Base-by-base conservation (phyloP, 1,140 invertebrate genomes). In the Drosophila bipectinata region DNA sequence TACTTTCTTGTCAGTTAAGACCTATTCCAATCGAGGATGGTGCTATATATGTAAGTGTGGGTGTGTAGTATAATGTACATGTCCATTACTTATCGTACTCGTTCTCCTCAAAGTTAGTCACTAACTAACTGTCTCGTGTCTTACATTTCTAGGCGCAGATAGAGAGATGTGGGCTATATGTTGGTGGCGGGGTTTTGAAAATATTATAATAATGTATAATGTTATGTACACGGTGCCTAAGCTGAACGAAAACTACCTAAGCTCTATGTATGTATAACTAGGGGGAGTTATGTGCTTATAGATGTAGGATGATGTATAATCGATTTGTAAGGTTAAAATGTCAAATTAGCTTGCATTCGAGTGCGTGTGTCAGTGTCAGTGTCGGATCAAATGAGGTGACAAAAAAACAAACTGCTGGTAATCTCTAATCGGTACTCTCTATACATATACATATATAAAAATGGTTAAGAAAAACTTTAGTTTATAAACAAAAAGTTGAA, bases 401-500 rank as follows among this genome's bases (percentile, higher is more conserved):
- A 10, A 18, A 21, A 18, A 44, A 44, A 15, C 41, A 44, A 44
- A 44, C 41, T 44, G 44, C 9, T 21, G 44, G 44, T 21, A 24
- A 47, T 21, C 15, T 10, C 44, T 58, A 53, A 55, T 41, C 57
- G 59, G 56, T 72, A 60, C 28, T 72, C 60, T 72, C 51, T 68
- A 53, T 62, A 49, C 56, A 55, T 52, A 45, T 60, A 72, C 52
- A 61, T 59, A 72, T 74, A 52, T 72, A 58, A 60, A 67, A 49
- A 59, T 41, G 52, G 41, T 37, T 71, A 67, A 67, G 54, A 81
- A 80, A 77, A 61, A 80, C 51, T 49, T 77, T 72, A 81, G 79
- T 72, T 72, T 81, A 81, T 81, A 63, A 80, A 81, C 78, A 81
- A 81, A 81, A 80, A 77, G 77, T 66, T 67, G 60, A 69, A 69